Conservation (phyloP, 2,113 vertebrate genomes). For the Otis tarda region DNA sequence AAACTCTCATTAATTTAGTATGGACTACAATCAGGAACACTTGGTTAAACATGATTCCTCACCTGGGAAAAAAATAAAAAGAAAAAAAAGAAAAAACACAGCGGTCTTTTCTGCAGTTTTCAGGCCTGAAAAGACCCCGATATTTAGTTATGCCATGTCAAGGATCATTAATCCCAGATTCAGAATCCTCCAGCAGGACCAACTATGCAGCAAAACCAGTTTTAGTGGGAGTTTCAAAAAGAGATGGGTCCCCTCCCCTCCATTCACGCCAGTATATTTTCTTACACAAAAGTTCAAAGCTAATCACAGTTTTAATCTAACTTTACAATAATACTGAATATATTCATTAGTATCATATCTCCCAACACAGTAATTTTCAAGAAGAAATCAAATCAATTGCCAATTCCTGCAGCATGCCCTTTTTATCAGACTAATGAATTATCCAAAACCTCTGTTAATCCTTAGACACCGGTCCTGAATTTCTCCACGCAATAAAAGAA, state of each 20-base stretch:
- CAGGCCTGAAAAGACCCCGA: neutral
- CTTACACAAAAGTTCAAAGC: neutral
- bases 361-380: neutral
- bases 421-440: neutral
- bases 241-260: neutral
- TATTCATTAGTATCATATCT: neutral
- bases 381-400: neutral
- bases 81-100: neutral
- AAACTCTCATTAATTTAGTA: neutral
- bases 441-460: neutral
- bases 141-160: neutral
- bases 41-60: neutral
- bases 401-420: neutral
- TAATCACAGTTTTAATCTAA: neutral
- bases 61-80: rapidly evolving
- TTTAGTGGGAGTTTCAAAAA: neutral
- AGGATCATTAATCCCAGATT: neutral
- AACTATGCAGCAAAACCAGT: neutral
- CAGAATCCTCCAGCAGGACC: neutral
- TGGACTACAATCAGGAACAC: neutral
- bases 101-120: neutral
- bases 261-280: neutral
- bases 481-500: neutral
- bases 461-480: neutral
- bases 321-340: neutral